Conservation (phyloP, 2,888 invertebrate genomes). For the Philereme vetulata region DNA sequence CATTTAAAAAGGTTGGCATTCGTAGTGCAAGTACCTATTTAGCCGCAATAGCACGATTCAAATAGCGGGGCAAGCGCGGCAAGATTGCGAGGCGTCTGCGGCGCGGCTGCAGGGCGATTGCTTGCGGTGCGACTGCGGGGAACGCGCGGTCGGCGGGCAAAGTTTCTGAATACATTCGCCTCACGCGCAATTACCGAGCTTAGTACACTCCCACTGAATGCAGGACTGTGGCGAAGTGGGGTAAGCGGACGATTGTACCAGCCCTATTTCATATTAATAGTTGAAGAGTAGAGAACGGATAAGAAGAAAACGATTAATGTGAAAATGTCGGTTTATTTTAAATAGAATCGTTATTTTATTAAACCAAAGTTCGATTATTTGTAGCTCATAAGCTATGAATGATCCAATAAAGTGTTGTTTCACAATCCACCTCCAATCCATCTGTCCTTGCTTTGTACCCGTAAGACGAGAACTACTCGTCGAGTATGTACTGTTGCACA, state of each 20-base stretch:
- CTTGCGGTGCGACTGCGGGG: slow-evolving; percentile 5
- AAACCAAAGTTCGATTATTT: too few species aligned
- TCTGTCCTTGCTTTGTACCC: too few species aligned
- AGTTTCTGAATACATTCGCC: slow-evolving; percentile 41
- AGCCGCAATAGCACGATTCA: slow-evolving; percentile 6
- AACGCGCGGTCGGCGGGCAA: slow-evolving; percentile 10
- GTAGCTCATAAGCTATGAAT: too few species aligned
- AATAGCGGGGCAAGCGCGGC: slow-evolving; percentile 2
- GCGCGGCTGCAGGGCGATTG: slow-evolving; percentile 2
- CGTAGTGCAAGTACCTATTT: slow-evolving; percentile 7
- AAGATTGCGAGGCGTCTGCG: neutral
- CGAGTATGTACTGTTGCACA: too few species aligned
- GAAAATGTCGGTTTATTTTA: too few species aligned
- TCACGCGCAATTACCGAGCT: slow-evolving; percentile 43
- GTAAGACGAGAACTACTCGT: too few species aligned
- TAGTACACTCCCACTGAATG: slow-evolving; percentile 29
- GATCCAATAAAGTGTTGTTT: too few species aligned
- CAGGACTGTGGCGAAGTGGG: neutral
- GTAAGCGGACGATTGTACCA: neutral
- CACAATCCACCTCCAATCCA: too few species aligned
- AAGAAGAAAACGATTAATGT: too few species aligned
- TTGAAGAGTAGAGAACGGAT: neutral
- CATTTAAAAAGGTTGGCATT: slow-evolving; percentile 10
- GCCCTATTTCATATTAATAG: neutral
- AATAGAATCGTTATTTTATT: too few species aligned